phyloP scores from a whole-genome alignment of 2,888 invertebrate genomes.

The Artemia sinica region DNA sequence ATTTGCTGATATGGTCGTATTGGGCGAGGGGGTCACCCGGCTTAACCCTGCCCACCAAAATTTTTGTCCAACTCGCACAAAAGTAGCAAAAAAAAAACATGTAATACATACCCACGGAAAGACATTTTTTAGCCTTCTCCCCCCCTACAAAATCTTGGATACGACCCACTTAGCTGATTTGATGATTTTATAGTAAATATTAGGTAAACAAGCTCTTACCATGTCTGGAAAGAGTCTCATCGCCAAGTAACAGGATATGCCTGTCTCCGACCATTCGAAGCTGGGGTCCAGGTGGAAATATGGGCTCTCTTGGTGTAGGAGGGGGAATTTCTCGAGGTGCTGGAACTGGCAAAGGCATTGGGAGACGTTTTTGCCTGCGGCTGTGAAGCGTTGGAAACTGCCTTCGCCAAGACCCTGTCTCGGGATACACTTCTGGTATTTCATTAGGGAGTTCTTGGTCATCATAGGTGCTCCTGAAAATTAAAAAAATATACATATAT shows the following conservation, averaged over 20 bases:
- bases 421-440: neutral
- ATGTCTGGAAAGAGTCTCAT: neutral
- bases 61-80: no score
- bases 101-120: no score
- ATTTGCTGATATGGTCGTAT: no score
- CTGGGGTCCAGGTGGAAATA: conserved; percentile 4
- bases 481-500: neutral
- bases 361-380: neutral
- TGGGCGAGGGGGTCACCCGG: no score
- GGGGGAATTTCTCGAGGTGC: neutral
- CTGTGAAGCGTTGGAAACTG: neutral
- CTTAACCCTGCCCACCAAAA: no score
- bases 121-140: no score
- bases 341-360: neutral
- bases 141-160: no score
- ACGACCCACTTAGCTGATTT: no score
- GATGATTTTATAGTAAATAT: no score
- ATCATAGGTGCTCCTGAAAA: neutral
- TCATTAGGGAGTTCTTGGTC: conserved; percentile 1
- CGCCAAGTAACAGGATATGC: conserved; percentile 4
- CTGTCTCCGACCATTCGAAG: neutral
- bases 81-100: no score
- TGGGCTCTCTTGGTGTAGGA: neutral
- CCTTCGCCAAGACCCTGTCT: conserved; percentile 7
- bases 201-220: neutral